Evolutionary conservation across 2,888 invertebrate genomes (phyloP).

Genomic region (Phalera bucephala): DNA sequence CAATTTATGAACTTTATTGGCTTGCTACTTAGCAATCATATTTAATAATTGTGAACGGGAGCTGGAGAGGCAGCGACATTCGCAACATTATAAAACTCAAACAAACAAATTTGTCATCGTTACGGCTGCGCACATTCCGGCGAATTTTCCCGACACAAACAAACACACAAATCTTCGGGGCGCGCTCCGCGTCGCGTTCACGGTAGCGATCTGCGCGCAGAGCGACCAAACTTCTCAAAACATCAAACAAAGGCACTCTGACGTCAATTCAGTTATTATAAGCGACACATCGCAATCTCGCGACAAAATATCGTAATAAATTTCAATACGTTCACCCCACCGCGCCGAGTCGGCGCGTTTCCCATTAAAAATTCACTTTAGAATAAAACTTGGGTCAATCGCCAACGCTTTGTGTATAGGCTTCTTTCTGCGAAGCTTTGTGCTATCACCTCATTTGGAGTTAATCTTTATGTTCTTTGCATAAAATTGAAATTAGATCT

Average conservation of each 20-base stretch:
- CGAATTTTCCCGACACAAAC: background rate
- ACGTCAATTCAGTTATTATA: background rate
- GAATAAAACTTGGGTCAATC: background rate
- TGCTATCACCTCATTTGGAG: background rate
- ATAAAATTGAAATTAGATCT: background rate
- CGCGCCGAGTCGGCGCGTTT: background rate
- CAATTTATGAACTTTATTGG: too few relatives aligned
- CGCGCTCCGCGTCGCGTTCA: background rate
- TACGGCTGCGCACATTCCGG: background rate
- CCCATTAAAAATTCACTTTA: background rate
- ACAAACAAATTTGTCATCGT: background rate
- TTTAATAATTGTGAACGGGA: too few relatives aligned
- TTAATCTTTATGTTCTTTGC: background rate
- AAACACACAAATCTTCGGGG: background rate
- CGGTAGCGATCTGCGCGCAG: too few relatives aligned
- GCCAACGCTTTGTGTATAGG: background rate
- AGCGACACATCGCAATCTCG: background rate
- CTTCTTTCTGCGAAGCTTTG: background rate
- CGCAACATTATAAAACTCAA: background rate
- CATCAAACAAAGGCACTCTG: too few relatives aligned
- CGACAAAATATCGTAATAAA: background rate
- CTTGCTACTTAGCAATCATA: too few relatives aligned
- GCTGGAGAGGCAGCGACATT: background rate
- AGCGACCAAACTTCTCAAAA: too few relatives aligned
- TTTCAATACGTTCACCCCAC: background rate